Evolutionary conservation across 2,113 vertebrate genomes (phyloP).

Genomic region (Emydocephalus ijimae): DNA sequence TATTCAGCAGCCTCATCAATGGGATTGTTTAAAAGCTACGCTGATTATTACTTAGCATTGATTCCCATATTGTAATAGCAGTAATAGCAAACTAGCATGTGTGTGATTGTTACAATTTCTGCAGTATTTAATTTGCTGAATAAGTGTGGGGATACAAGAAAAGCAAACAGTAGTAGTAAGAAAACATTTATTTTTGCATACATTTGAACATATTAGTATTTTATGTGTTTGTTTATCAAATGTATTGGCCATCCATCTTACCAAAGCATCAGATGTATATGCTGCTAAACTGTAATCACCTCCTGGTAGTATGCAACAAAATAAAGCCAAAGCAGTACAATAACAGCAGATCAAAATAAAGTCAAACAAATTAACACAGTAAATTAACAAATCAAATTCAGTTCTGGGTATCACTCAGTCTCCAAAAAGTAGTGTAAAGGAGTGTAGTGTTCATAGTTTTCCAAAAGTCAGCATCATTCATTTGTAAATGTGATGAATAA

Average conservation of each 20-base stretch:
- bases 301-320: not conserved
- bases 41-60: not conserved
- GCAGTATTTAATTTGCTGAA: not conserved
- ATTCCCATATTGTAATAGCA: not conserved
- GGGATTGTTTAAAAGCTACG: not conserved
- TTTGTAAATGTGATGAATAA: not conserved
- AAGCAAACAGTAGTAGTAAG: not conserved
- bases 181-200: not conserved
- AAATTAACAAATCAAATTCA: not conserved
- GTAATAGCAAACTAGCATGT: not conserved
- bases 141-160: not conserved
- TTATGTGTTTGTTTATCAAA: not conserved
- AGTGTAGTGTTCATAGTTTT: not conserved
- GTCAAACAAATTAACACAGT: not conserved
- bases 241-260: not conserved
- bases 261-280: not conserved
- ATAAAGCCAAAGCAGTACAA: not conserved
- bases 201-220: not conserved
- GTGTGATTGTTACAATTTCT: not conserved
- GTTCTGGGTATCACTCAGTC: not conserved
- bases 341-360: not conserved
- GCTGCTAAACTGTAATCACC: not conserved
- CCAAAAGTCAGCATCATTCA: not conserved
- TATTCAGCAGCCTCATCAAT: not conserved
- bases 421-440: not conserved